phyloP scores from a whole-genome alignment of 92 coral and sea anemone species.

The Pocillopora meandrina region DNA sequence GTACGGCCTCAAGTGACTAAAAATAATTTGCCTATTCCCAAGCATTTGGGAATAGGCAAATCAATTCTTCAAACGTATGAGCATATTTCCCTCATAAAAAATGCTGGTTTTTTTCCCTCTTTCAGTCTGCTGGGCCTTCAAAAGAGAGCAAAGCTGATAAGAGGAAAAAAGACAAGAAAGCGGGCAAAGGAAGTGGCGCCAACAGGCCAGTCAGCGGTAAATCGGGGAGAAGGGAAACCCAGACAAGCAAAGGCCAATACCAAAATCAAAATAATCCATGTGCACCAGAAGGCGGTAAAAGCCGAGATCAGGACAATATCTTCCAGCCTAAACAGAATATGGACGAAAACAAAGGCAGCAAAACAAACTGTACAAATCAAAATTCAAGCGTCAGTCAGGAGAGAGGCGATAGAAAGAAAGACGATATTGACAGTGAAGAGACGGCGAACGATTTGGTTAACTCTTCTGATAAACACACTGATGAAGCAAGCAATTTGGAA shows the following conservation, averaged over 20 bases:
- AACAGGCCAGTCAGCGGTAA: conserved; percentile 69
- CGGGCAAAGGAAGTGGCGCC: conserved; percentile 48
- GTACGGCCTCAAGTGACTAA: too few species aligned
- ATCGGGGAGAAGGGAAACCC: conserved; percentile 1
- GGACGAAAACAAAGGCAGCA: not conserved
- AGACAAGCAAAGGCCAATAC: not conserved
- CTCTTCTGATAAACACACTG: not conserved
- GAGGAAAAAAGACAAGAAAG: conserved; percentile 71
- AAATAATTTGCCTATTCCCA: too few species aligned
- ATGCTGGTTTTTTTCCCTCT: not conserved
- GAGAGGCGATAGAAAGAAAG: not conserved
- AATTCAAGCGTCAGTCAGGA: not conserved
- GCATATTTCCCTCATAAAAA: too few species aligned
- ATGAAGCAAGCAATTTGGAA: not conserved
- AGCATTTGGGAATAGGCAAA: too few species aligned
- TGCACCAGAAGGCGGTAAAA: not conserved
- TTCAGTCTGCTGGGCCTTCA: conserved; percentile 94
- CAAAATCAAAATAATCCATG: not conserved
- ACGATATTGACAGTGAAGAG: not conserved
- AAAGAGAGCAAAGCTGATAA: conserved; percentile 90
- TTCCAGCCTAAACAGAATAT: not conserved
- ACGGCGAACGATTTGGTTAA: not conserved
- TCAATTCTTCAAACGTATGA: too few species aligned
- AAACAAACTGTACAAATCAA: conserved; percentile 2
- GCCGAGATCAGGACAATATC: not conserved